A percentile compares a stretch with the other conserved stretches of the same genome.
These are phyloP conservation scores for Dipodomys stephensi DNA, from an alignment of 2,113 vertebrate genomes.

Conservation along the genomic window DNA sequence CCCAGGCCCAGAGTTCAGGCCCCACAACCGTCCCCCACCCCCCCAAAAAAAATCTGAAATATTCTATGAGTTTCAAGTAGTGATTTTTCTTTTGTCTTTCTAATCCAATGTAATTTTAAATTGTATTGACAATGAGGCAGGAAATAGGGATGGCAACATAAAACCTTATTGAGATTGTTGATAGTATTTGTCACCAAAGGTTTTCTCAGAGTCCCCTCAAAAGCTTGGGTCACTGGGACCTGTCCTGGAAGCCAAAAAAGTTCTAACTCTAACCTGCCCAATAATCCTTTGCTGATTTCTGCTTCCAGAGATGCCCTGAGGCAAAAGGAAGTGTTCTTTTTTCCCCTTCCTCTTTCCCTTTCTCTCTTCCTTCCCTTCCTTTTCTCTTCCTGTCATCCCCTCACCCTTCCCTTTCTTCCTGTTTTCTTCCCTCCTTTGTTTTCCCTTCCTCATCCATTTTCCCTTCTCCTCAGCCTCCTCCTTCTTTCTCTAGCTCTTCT, in stretches of 20 bases:
- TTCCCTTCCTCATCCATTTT: too few relatives aligned
- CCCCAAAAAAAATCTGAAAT: neutral
- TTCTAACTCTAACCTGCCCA: neutral
- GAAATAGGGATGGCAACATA: neutral
- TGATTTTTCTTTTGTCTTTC: neutral
- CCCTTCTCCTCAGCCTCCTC: neutral
- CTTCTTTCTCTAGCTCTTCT: rapidly evolving
- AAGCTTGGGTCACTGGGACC: too few relatives aligned
- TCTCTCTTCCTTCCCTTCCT: rapidly evolving
- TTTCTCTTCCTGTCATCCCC: too few relatives aligned
- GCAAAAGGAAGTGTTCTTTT: neutral
- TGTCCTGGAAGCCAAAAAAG: too few relatives aligned
- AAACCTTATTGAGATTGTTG: too few relatives aligned
- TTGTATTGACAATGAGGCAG: neutral
- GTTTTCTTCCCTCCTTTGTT: too few relatives aligned
- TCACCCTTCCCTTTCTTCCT: too few relatives aligned
- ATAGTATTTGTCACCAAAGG: neutral
- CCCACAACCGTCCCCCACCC: too few relatives aligned
- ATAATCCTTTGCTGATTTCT: neutral
- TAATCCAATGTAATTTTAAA: constrained; percentile 42
- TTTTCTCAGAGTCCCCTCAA: neutral
- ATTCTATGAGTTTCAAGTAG: neutral
- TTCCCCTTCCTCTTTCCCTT: neutral
- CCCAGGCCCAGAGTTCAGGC: too few relatives aligned
- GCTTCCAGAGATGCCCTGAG: neutral